phyloP scores from a whole-genome alignment of 2,888 invertebrate genomes.

The Ceriagrion tenellum region DNA sequence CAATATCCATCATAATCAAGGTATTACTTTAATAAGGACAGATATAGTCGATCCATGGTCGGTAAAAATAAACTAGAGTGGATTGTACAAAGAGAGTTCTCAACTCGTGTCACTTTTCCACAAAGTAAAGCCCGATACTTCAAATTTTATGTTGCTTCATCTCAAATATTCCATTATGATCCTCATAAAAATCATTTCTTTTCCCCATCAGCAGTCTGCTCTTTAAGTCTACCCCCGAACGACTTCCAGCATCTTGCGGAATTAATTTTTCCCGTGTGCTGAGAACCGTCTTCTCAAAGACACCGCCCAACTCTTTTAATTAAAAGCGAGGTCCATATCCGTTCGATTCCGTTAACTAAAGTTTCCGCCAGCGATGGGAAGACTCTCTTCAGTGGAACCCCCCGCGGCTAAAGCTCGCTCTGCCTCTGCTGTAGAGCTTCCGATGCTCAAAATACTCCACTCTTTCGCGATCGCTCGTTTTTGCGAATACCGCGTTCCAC shows the following conservation, averaged over 20 bases:
- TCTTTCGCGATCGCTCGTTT: neutral
- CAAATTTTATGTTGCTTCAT: neutral
- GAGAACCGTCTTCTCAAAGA: neutral
- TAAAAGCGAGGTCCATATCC: neutral
- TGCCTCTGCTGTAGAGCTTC: neutral
- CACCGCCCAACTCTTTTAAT: neutral
- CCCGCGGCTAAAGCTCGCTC: neutral
- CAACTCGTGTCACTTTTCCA: too few species aligned
- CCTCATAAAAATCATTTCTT: neutral
- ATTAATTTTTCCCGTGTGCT: neutral
- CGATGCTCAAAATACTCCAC: neutral
- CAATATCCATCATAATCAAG: too few species aligned
- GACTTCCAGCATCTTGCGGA: neutral
- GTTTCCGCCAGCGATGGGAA: neutral
- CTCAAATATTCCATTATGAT: neutral
- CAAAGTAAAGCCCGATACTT: too few species aligned
- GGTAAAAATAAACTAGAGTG: too few species aligned
- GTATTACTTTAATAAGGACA: too few species aligned
- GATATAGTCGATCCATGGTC: too few species aligned
- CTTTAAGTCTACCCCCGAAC: neutral
- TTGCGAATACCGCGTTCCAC: neutral
- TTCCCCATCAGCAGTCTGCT: neutral
- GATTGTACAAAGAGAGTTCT: too few species aligned
- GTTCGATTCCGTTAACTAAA: neutral
- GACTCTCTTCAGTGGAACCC: neutral